phyloP scores from a whole-genome alignment of 2,113 vertebrate genomes.

The Trematocara nigrifrons region DNA sequence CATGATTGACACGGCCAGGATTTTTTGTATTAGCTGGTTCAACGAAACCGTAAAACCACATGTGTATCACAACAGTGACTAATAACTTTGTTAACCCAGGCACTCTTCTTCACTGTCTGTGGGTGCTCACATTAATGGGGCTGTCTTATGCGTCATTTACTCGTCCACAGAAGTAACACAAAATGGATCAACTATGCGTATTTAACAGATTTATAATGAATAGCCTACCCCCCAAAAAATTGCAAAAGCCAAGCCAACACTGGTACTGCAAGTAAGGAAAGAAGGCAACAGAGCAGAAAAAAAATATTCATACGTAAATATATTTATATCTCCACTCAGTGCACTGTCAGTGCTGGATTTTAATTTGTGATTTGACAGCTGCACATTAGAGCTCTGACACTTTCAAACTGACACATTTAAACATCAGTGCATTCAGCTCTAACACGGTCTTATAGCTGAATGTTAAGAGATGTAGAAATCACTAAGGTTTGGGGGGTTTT shows the following conservation, averaged over 20 bases:
- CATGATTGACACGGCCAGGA: background rate
- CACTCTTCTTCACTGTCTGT: background rate
- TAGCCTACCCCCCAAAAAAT: background rate
- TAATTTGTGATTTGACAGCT: background rate
- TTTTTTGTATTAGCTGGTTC: background rate
- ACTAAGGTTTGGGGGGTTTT: fast-evolving
- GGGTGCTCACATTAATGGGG: background rate
- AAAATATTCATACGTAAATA: background rate
- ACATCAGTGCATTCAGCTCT: background rate
- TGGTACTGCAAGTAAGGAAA: background rate
- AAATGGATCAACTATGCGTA: background rate
- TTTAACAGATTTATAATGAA: background rate
- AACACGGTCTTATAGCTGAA: background rate
- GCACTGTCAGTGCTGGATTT: background rate
- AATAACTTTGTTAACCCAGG: background rate
- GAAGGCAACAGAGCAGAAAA: background rate
- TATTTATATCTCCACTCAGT: background rate
- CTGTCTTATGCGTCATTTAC: background rate
- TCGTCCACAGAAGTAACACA: background rate
- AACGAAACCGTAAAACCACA: background rate
- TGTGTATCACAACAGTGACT: background rate
- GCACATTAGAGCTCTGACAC: background rate
- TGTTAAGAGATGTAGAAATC: background rate
- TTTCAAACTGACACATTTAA: background rate
- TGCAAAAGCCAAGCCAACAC: background rate